phyloP scores from a whole-genome alignment of 2,888 invertebrate genomes.

The Mythimna albipuncta region DNA sequence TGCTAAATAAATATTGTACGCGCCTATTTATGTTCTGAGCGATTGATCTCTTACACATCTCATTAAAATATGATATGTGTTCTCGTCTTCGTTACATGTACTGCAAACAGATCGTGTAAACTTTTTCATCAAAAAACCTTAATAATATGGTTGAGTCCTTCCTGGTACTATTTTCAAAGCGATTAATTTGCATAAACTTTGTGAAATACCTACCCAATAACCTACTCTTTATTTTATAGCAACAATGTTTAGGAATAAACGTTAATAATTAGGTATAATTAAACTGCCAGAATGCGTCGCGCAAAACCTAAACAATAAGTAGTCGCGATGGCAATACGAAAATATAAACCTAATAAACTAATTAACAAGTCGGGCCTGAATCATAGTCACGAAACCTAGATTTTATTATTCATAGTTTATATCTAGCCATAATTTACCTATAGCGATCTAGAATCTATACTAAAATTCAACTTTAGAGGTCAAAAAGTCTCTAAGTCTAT shows the following conservation, averaged over 20 bases:
- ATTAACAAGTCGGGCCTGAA: constrained; percentile 24
- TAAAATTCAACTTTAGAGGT: background rate
- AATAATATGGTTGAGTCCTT: too few relatives aligned
- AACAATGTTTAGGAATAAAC: background rate
- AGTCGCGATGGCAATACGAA: background rate
- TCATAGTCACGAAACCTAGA: constrained; percentile 36
- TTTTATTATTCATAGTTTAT: constrained; percentile 38
- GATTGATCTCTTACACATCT: too few relatives aligned
- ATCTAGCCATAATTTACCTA: background rate
- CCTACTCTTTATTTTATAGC: background rate
- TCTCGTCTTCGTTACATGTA: too few relatives aligned
- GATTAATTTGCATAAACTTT: background rate
- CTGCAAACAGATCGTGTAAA: too few relatives aligned
- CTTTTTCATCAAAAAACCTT: too few relatives aligned
- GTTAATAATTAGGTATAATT: constrained; percentile 13
- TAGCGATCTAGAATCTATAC: constrained; percentile 1
- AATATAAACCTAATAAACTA: constrained; percentile 20
- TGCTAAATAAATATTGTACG: too few relatives aligned
- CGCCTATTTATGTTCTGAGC: too few relatives aligned
- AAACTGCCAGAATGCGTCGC: constrained; percentile 19
- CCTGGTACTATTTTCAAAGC: background rate
- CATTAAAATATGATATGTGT: too few relatives aligned
- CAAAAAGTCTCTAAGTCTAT: background rate
- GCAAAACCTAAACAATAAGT: background rate
- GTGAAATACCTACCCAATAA: background rate